Conservation (phyloP, 2,797 vertebrate genomes). For the Tokudaia tokunoshimensis region DNA sequence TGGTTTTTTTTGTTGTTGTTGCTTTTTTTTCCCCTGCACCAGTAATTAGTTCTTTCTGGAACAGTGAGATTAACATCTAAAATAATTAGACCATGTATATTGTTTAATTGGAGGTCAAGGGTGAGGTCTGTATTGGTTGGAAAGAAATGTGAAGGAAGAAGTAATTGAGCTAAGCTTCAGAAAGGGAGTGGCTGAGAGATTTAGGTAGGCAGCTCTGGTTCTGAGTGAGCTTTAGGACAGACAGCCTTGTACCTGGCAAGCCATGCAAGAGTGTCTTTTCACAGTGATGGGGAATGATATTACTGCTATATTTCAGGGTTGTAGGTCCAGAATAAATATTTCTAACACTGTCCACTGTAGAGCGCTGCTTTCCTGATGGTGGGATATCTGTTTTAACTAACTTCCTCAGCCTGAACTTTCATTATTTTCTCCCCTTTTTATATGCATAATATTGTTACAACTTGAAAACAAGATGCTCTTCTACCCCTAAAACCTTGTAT, state of each 20-base stretch:
- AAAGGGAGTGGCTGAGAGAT: not conserved
- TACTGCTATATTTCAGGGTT: not conserved
- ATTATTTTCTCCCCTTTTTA: not conserved
- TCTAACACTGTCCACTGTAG: not conserved
- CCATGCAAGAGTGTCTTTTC: not conserved
- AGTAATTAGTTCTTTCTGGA: constrained; percentile 64
- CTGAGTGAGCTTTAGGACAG: not conserved
- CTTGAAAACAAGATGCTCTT: not conserved
- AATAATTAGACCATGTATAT: constrained; percentile 69
- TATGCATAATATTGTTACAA: not conserved
- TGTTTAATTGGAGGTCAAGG: constrained; percentile 68
- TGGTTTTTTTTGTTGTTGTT: not conserved
- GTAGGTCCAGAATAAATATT: not conserved
- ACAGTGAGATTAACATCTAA: constrained; percentile 69
- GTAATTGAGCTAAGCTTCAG: constrained; percentile 54
- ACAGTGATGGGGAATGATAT: not conserved
- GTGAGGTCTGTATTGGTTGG: constrained; percentile 49
- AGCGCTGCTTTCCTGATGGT: not conserved
- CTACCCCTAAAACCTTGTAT: not conserved
- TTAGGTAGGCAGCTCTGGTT: not conserved
- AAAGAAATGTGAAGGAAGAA: constrained; percentile 54
- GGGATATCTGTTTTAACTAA: not conserved
- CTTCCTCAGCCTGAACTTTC: not conserved
- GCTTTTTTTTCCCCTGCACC: constrained; percentile 30
- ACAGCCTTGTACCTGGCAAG: not conserved